Evolutionary conservation across 2,113 vertebrate genomes (phyloP).

Genomic region (Columba livia): DNA sequence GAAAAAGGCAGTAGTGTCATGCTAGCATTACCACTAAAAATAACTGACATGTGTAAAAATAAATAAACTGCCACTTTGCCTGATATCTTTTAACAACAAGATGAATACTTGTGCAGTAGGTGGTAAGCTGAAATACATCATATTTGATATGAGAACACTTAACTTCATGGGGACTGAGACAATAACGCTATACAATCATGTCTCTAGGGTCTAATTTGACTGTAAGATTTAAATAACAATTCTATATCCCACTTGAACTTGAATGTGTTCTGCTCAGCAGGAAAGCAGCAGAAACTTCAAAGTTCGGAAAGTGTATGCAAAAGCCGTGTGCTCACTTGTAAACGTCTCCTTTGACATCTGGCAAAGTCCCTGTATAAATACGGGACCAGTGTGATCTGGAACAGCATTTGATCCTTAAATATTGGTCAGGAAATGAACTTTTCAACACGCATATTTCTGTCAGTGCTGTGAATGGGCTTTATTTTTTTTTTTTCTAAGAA

Average conservation of each 20-base stretch:
- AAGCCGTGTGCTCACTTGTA: neutral
- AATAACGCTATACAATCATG: neutral
- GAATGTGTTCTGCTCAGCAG: neutral
- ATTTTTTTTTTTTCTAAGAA: neutral
- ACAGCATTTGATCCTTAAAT: neutral
- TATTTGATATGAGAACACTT: conserved; percentile 47
- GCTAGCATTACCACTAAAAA: neutral
- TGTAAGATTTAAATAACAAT: conserved; percentile 32
- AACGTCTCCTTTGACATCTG: neutral
- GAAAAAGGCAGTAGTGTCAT: conserved; percentile 1
- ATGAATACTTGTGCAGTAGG: conserved; percentile 19
- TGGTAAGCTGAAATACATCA: conserved; percentile 18
- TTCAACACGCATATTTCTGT: neutral
- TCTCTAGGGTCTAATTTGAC: conserved; percentile 46
- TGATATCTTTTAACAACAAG: conserved; percentile 5
- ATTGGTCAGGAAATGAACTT: neutral
- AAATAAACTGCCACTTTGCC: conserved; percentile 19
- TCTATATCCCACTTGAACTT: conserved; percentile 2
- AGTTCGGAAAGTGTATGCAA: neutral
- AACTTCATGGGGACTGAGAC: conserved; percentile 29
- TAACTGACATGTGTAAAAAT: neutral
- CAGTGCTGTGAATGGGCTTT: neutral
- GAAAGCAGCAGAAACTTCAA: neutral
- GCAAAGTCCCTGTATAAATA: neutral
- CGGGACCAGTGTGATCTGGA: accelerated